Evolutionary conservation across 2,797 vertebrate species (phyloP).

Genomic region (Varecia variegata): DNA sequence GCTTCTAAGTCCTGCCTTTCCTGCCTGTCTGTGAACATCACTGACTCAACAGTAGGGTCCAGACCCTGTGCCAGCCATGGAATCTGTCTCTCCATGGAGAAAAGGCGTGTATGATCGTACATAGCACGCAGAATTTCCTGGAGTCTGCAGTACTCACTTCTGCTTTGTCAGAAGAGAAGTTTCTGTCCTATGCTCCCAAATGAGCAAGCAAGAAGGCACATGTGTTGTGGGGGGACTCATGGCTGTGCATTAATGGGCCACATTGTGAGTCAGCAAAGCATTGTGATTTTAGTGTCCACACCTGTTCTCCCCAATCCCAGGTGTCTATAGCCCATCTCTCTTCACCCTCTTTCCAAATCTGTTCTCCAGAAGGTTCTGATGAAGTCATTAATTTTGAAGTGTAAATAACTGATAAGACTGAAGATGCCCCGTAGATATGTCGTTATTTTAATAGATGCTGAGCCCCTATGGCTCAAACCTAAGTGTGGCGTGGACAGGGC

Average conservation of each 20-base stretch:
- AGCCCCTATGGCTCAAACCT: not conserved
- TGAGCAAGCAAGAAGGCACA: not conserved
- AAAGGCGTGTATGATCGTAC: not conserved
- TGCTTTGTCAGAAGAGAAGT: not conserved
- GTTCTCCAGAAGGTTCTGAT: not conserved
- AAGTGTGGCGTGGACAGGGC: not conserved
- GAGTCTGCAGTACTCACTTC: not conserved
- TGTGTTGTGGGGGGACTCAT: not conserved
- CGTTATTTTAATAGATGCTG: not conserved
- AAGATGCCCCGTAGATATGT: not conserved
- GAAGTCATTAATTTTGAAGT: not conserved
- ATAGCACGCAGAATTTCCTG: not conserved
- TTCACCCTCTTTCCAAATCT: not conserved
- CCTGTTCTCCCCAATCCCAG: not conserved
- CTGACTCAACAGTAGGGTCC: not conserved
- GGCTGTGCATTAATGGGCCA: not conserved
- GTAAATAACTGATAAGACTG: not conserved
- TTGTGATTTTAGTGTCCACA: not conserved
- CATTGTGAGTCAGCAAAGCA: not conserved
- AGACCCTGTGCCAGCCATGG: not conserved
- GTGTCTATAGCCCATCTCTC: not conserved
- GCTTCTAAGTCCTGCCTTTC: not conserved
- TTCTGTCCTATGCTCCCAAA: not conserved
- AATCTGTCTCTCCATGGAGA: not conserved
- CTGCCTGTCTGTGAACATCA: not conserved